These are phyloP conservation scores for Taenioides sp. DNA, from an alignment of 2,797 vertebrate genomes.

Conservation along the genomic window DNA sequence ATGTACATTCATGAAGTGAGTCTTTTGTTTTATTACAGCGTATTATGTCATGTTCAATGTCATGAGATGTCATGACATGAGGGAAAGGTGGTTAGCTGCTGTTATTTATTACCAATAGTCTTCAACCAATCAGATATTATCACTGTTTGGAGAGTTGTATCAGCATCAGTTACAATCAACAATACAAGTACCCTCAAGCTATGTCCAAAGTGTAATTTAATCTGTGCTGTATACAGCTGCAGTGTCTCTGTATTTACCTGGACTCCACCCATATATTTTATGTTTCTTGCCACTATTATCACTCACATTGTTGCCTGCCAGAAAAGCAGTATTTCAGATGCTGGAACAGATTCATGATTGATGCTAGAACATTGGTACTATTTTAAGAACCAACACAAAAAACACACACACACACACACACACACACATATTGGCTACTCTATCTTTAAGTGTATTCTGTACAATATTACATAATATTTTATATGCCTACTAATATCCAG, in stretches of 20 bases:
- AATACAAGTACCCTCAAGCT: neutral
- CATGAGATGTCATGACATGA: constrained; percentile 59
- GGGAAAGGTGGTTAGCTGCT: constrained; percentile 42
- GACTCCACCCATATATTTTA: too few species aligned
- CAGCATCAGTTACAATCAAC: neutral
- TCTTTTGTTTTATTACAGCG: constrained; percentile 74
- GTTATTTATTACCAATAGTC: constrained; percentile 72
- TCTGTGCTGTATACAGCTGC: too few species aligned
- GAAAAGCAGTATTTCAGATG: neutral
- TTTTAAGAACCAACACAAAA: neutral
- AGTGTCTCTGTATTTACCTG: neutral
- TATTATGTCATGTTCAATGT: constrained; percentile 76
- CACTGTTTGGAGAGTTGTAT: neutral
- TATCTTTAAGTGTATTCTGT: too few species aligned
- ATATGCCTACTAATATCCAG: too few species aligned
- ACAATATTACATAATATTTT: too few species aligned
- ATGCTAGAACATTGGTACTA: neutral
- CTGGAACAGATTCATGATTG: neutral
- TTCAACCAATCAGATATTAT: constrained; percentile 47
- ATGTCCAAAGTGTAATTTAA: neutral
- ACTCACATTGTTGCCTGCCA: neutral
- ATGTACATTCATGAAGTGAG: constrained; percentile 75
- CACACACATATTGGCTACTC: too few species aligned
- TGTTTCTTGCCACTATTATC: neutral
- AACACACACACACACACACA: too few species aligned